Base-by-base conservation (phyloP, 2,888 invertebrate species). In the Pherbina coryleti region DNA sequence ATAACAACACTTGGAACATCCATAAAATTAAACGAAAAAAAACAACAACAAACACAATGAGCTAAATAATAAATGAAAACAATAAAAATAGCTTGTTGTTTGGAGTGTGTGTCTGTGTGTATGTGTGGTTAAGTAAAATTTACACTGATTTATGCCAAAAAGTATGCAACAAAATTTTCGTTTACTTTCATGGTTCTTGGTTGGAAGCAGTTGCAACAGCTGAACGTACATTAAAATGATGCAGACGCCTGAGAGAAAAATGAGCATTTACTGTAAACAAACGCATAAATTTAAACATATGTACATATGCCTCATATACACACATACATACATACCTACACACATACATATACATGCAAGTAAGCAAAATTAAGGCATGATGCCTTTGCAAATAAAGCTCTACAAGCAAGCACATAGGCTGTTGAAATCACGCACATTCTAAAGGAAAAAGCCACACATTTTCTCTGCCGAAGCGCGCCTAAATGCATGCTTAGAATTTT, bases 91-190 rank as follows among this genome's bases (percentile, higher is more conserved):
- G 64, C 34, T 25, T 64, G 25, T 64, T 64, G 64, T n/a, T 5
- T 44, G 11, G 11, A 44, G 44, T 64, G 55, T 55, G 19, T 55
- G 55, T 5, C 0, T 44, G 37, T 37, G 37, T 37, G 37, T 37
- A 8, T 37, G 37, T 44, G 44, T 44, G 44, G 44, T 44, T 44
- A 11, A 44, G 37, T 7, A n/a, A 31, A 31, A 64, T 64, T 64
- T 64, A 9, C 64, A 64, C 34, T 64, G 34, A 64, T 64, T 64
- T 34, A 2, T 28, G 62, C 31, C 64, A 25, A 64, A 64, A 64
- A 5, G n/a, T 31, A 64, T 64, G 64, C 64, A 64, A 62, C 64
- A n/a, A 31, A 64, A 64, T 64, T 57, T 11, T 17, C 34, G 64
- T 28, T 25, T 28, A 19, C 57, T 19, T 19, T 5, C 9, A 8